Evolutionary conservation across 2,888 invertebrate genomes (phyloP).

Genomic region (Spialia ferax): DNA sequence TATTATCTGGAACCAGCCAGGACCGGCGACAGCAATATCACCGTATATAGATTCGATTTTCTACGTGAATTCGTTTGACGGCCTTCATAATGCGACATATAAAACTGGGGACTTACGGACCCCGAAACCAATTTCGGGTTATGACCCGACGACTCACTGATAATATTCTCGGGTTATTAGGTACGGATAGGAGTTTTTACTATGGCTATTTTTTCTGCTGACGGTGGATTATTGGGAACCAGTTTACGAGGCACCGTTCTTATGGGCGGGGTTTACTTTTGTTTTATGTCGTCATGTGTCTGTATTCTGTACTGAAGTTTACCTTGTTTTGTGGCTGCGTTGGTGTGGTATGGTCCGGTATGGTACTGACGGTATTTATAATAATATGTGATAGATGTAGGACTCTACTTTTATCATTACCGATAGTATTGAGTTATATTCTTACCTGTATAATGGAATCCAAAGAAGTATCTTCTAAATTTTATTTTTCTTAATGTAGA

Average conservation of each 20-base stretch:
- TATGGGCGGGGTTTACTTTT: slow-evolving; percentile 67
- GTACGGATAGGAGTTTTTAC: slow-evolving; percentile 86
- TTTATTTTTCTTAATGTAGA: too few species aligned
- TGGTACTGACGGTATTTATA: too few species aligned
- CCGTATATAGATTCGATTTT: slow-evolving; percentile 88
- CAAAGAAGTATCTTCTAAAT: too few species aligned
- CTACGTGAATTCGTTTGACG: slow-evolving; percentile 88
- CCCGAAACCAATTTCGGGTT: slow-evolving; percentile 87
- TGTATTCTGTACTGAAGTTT: slow-evolving; percentile 13
- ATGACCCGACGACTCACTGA: slow-evolving; percentile 87
- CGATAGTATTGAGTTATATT: too few species aligned
- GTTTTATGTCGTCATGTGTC: slow-evolving; percentile 72
- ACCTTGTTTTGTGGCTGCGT: slow-evolving; percentile 24
- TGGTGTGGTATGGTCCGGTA: slow-evolving; percentile 48
- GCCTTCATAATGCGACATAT: slow-evolving; percentile 87
- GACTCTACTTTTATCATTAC: too few species aligned
- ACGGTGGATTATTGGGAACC: slow-evolving; percentile 81
- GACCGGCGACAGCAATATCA: slow-evolving; percentile 80
- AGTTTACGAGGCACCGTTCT: slow-evolving; percentile 74
- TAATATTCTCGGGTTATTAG: slow-evolving; percentile 87
- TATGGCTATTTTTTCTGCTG: slow-evolving; percentile 86
- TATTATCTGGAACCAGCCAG: slow-evolving; percentile 83
- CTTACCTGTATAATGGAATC: too few species aligned
- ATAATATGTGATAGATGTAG: too few species aligned
- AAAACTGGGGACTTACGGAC: slow-evolving; percentile 87